Percentiles rank a stretch among this genome's conserved stretches.
Conservation (phyloP, 2,888 invertebrate genomes). For the Yponomeuta evonymella region DNA sequence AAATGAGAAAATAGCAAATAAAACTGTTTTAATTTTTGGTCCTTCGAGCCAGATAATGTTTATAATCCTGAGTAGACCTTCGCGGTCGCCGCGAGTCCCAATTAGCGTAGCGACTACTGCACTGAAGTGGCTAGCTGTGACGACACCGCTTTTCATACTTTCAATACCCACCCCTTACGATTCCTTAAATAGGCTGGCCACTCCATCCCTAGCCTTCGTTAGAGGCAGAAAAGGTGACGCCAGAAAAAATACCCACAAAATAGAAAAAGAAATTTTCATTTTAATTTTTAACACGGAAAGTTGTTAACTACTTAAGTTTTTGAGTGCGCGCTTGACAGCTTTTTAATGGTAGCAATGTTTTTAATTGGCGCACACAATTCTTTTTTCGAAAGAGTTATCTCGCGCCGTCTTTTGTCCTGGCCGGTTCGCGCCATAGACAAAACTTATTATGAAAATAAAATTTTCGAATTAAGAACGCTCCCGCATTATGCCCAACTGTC, state of each 20-base stretch:
- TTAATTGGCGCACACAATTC: conserved; percentile 45
- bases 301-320: conserved; percentile 41
- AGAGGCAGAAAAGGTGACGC: conserved; percentile 57
- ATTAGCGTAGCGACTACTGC: conserved; percentile 71
- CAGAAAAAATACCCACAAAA: conserved; percentile 47
- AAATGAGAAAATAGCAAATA: too few relatives aligned
- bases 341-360: conserved; percentile 23
- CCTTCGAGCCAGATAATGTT: background rate
- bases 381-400: conserved; percentile 61
- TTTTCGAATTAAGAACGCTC: conserved; percentile 76
- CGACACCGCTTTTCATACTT: conserved; percentile 72
- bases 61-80: conserved; percentile 31
- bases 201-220: conserved; percentile 71
- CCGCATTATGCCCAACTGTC: conserved; percentile 74
- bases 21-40: background rate
- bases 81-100: conserved; percentile 71
- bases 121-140: conserved; percentile 61
- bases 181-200: conserved; percentile 66
- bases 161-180: conserved; percentile 74
- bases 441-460: conserved; percentile 73
- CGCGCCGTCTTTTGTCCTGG: conserved; percentile 60
- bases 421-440: conserved; percentile 69
- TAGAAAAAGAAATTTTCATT: conserved; percentile 34
- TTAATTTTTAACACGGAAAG: conserved; percentile 59
- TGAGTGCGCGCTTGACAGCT: conserved; percentile 19